Base-by-base conservation (phyloP, 2,888 invertebrate species). In the Cantharis nigra region DNA sequence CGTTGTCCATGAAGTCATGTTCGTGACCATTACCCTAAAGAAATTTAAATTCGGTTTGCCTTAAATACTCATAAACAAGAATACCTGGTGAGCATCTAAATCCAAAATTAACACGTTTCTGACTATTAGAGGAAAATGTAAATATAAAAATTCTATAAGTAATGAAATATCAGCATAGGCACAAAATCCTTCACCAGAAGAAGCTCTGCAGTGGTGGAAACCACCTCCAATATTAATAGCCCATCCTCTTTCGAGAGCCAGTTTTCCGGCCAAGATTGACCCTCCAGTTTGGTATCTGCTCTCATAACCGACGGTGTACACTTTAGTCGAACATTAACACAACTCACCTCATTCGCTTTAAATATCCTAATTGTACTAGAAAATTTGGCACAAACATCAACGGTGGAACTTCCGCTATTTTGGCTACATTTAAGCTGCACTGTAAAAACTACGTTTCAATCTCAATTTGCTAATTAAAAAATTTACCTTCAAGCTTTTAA, bases 151-250 rank as follows among this genome's bases (percentile, higher is more conserved):
- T 76, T 91, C 90, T 67, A 97, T 91, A 10, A 96, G 89, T 81
- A 97, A 89, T 0, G 96, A 95, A 70, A 97, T 96, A 85, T 97
- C 97, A 0, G 97, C 97, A 86, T 97, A 97, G 0, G 94, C 93
- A 88, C 97, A 97, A 89, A 97, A 97, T 0, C 97, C 97, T 0
- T 94, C 96, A 3, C 97, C 97, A 75, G 89, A 89, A 74, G 91
- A 89, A 0, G 92, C 90, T 80, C 94, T 94, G 87, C 97, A 97
- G 87, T 97, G 97, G 88, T 97, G 97, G 88, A 97, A 97, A 0
- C 97, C 97, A 11, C 96, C 97, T 0, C 97, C 97, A 23, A 97
- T 91, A 87, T 97, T 97, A 79, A 97, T 95, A 0, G 96, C 93
- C 96, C 96, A 97, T 3, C 96, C 96, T 63, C 94, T 89, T 81